Percentiles rank a stretch among this genome's conserved stretches.
Evolutionary conservation across 2,888 invertebrate genomes (phyloP).

Genomic region (Ectropis crepuscularia): DNA sequence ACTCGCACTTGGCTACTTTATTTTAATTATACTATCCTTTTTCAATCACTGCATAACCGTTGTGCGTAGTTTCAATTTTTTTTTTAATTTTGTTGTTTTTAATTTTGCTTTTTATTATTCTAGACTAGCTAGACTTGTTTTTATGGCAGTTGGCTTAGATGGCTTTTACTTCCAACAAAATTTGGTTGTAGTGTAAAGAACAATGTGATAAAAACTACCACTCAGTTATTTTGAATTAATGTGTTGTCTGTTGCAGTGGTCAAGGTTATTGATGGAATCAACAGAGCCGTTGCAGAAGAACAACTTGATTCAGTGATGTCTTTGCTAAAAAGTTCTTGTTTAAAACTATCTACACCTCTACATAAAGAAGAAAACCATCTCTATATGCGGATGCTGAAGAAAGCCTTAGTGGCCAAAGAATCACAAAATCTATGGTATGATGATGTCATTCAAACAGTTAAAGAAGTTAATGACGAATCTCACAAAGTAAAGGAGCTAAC

Average conservation of each 20-base stretch:
- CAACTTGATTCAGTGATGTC: constrained; percentile 76
- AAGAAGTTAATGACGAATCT: constrained; percentile 79
- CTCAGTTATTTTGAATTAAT: no score
- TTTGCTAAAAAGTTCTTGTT: constrained; percentile 75
- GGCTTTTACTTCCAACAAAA: no score
- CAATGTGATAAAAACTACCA: no score
- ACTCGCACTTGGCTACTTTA: no score
- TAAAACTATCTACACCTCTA: constrained; percentile 70
- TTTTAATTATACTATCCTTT: no score
- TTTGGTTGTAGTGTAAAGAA: no score
- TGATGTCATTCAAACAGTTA: constrained; percentile 79
- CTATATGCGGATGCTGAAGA: constrained; percentile 82
- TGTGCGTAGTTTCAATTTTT: no score
- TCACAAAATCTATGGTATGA: constrained; percentile 86
- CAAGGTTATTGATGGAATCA: constrained; percentile 83
- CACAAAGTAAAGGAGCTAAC: constrained; percentile 76
- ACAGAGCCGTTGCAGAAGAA: constrained; percentile 84
- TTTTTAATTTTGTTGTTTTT: no score
- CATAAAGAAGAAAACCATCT: constrained; percentile 80
- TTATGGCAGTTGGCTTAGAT: no score
- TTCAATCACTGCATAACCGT: no score
- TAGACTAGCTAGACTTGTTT: no score
- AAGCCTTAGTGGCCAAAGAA: constrained; percentile 78
- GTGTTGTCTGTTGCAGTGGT: constrained; percentile 74
- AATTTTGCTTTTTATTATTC: no score